Evolutionary conservation across 2,888 invertebrate genomes (phyloP), one percentile per base, ranked within the genome.

Genomic region (Ernsta delagoae): DNA sequence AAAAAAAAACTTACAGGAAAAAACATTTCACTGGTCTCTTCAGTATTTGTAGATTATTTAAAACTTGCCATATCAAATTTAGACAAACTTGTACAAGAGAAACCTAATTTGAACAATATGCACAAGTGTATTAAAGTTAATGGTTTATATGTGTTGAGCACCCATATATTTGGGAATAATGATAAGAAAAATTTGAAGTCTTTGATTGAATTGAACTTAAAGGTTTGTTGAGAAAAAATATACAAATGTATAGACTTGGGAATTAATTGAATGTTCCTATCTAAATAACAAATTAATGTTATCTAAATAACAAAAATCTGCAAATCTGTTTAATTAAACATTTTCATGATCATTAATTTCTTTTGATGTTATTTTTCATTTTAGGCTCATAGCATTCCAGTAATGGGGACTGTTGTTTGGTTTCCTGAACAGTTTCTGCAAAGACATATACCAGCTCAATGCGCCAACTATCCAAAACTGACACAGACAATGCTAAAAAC

Each of bases 341-440:
- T 31, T 31, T 31, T 31, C 31, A 2, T 31, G 0, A 31, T 31
- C 31, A 3, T 31, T 31, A 31, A 31, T 31, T 31, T 31, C 31
- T 31, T 31, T 31, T 36, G 0, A 34, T 45, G 7, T 45, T 45
- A 57, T 11, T 61, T 68, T 66, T 70, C 57, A 75, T 90, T 90
- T 11, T 83, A 97, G 95, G 95, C 97, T 57, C 96, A 97, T 74
- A 96, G 96, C 43, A 95, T 98, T 70, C 96, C 96, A 59, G 88
- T 99, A 43, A 94, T 95, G 70, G 98, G 97, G 0, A 97, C 97
- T 80, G 94, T 97, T 12, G 86, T 97, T 65, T 99, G 98, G 98
- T 96, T 96, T 79, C 97, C 98, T 0, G 97, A 96, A 82, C 94
- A 95, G 76, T 99, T 98, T 87, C 92, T 99, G 4, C 87, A 94